Base-by-base conservation (phyloP, 2,888 invertebrate genomes). In the Chloromyia formosa region DNA sequence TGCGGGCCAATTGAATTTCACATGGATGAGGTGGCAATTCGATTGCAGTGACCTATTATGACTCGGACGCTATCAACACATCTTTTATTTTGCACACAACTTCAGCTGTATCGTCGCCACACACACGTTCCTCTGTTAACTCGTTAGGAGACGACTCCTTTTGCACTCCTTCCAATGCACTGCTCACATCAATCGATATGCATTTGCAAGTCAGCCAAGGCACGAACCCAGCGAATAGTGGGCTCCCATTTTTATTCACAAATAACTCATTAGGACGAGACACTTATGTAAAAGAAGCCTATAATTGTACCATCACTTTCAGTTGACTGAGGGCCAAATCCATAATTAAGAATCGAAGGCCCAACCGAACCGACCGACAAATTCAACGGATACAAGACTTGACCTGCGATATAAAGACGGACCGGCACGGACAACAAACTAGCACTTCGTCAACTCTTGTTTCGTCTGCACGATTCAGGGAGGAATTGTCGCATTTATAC, bases 401-500 rank as follows among this genome's bases (percentile, higher is more conserved):
- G 16, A n/a, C 27, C 27, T 35, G 49, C 49, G 14, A 49, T 12
- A 49, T 12, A 49, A 3, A 49, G 10, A 2, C 49, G 49, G 3
- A 49, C 49, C 49, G 49, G 49, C 49, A 49, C 49, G 14, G 49
- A 49, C 49, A 49, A 12, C 49, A 49, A 49, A 49, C 49, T n/a
- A 49, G 49, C 49, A 49, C 49, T 49, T 49, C 49, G 49, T 49
- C 49, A 49, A 49, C 16, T 10, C 49, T 49, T 49, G 16, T 49
- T 49, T 49, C 49, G 49, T 49, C 49, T 49, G 49, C 49, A 49
- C 49, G 49, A 49, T 49, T 49, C 49, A n/a, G 49, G 49, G 49
- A 49, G 49, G 16, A 49, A 49, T 7, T 49, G 49, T 49, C 49
- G 49, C 49, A 49, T 49, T 49, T 49, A 49, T 49, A 49, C 49